Base-by-base conservation (phyloP, 2,797 vertebrate genomes). In the Bovichtus variegatus region DNA sequence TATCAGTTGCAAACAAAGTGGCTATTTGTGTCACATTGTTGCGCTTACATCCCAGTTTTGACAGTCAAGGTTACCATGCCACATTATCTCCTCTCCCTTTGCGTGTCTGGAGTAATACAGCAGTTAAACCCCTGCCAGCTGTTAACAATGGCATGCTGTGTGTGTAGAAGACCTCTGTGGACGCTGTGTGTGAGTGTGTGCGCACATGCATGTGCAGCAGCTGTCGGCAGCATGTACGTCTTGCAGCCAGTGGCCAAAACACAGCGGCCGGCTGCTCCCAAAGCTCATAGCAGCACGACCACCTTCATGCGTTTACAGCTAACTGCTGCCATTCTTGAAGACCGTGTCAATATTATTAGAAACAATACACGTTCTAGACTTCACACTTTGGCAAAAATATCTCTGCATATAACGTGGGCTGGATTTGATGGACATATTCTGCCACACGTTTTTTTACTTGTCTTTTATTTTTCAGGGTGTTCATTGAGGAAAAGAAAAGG, bases 91-190 rank as follows among this genome's bases (percentile, higher is more conserved):
- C 75, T 72, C 76, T 69, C 27, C 65, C 58, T 51, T 74, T 82
- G 92, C 81, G 64, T 89, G 89, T 89, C 89, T 77, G 43, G 4
- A 80, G 80, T 85, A 87, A 91, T 73, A 58, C 88, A 83, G 83
- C 86, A 74, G 81, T 92, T 85, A 92, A 92, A 85, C 79, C 82
- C 78, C 85, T 78, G 84, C 89, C 92, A 92, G 92, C 87, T 93
- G 91, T 90, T 91, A 90, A 93, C 91, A 92, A 93, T 91, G 84
- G 87, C 87, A 84, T 13, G 77, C 88, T 92, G 90, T 93, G 87
- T 90, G 86, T 64, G 80, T 71, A 68, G 78, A 68, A 74, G 78
- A 78, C 79, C 73, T 53, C 75, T 71, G 76, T 43, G 47, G 69
- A 40, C 65, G 55, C 63, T 78, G 36, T 47, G 62, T 57, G 72